Conservation (phyloP, 2,113 vertebrate species). For the Platichthys stellatus region DNA sequence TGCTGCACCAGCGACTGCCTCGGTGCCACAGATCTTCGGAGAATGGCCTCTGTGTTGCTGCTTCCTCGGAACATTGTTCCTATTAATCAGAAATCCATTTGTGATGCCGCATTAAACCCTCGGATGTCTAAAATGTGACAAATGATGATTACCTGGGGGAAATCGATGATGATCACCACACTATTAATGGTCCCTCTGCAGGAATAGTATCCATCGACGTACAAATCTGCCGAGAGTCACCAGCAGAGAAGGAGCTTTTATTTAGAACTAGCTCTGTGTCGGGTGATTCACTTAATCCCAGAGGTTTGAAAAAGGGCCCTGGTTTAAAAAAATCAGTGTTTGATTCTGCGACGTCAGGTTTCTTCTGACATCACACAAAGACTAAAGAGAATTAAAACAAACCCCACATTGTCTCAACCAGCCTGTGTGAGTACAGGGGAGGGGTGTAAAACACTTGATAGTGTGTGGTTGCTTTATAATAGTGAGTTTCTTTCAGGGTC, state of each 20-base stretch:
- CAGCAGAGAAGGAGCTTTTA: slow-evolving; percentile 46
- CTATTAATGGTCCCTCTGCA: slow-evolving; percentile 70
- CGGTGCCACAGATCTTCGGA: slow-evolving; percentile 39
- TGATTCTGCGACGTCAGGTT: slow-evolving; percentile 19
- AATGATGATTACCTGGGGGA: slow-evolving; percentile 77
- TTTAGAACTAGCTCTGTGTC: slow-evolving; percentile 60
- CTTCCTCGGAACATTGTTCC: slow-evolving; percentile 62
- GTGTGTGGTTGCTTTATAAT: slow-evolving; percentile 28
- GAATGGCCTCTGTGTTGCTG: slow-evolving; percentile 48
- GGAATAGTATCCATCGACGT: slow-evolving; percentile 60
- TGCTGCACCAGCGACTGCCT: slow-evolving; percentile 21
- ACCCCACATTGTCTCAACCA: slow-evolving; percentile 50
- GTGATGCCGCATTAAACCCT: slow-evolving; percentile 74
- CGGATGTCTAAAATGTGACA: slow-evolving; percentile 70
- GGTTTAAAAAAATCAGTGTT: not conserved
- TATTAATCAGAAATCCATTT: slow-evolving; percentile 80
- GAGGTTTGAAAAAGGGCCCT: slow-evolving; percentile 28
- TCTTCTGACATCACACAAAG: slow-evolving; percentile 52
- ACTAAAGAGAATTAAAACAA: slow-evolving; percentile 29
- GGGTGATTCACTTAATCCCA: slow-evolving; percentile 52
- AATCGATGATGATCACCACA: slow-evolving; percentile 76
- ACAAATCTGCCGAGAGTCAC: slow-evolving; percentile 44
- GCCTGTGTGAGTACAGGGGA: slow-evolving; percentile 45
- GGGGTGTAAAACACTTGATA: slow-evolving; percentile 20
- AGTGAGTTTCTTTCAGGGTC: slow-evolving; percentile 43